A percentile compares a stretch with the other conserved stretches of the same genome.
These are phyloP conservation scores for Glaucopsyche alexis DNA, from an alignment of 2,888 invertebrate genomes.

Conservation along the genomic window DNA sequence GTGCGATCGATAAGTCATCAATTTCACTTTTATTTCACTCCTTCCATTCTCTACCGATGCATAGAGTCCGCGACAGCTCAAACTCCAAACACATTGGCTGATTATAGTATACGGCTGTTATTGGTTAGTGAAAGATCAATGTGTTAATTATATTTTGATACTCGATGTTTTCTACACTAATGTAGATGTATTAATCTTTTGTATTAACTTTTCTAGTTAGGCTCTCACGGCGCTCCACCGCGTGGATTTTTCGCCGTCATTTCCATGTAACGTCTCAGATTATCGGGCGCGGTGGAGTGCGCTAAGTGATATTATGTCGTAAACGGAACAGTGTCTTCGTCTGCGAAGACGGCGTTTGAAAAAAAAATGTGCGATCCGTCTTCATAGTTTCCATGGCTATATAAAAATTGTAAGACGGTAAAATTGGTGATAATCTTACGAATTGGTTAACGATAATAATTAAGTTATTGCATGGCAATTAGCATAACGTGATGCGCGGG, in stretches of 20 bases:
- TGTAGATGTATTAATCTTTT: slow-evolving; percentile 67
- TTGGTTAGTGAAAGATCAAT: slow-evolving; percentile 77
- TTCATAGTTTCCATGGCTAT: slow-evolving; percentile 20
- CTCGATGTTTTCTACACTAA: slow-evolving; percentile 77
- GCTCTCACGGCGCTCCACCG: slow-evolving; percentile 57
- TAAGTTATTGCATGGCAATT: slow-evolving; percentile 76
- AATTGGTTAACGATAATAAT: slow-evolving; percentile 75
- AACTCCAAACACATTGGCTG: slow-evolving; percentile 72
- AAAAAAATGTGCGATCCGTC: slow-evolving; percentile 32
- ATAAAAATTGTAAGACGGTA: slow-evolving; percentile 35
- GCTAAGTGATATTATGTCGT: slow-evolving; percentile 51
- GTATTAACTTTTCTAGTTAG: slow-evolving; percentile 64
- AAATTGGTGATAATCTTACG: slow-evolving; percentile 71
- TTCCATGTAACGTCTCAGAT: slow-evolving; percentile 38
- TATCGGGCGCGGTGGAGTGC: slow-evolving; percentile 59
- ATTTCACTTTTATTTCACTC: slow-evolving; percentile 19
- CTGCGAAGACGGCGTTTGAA: slow-evolving; percentile 5
- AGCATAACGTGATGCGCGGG: slow-evolving; percentile 74
- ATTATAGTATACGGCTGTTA: slow-evolving; percentile 78
- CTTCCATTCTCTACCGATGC: background rate
- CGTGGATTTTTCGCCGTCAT: slow-evolving; percentile 43
- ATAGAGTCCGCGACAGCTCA: slow-evolving; percentile 38
- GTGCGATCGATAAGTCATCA: slow-evolving; percentile 13
- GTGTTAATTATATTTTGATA: slow-evolving; percentile 80
- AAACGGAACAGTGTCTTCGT: slow-evolving; percentile 30